Evolutionary conservation across 2,113 vertebrate species (phyloP), one percentile per base, ranked within the genome.

Genomic region (Toxostoma redivivum): DNA sequence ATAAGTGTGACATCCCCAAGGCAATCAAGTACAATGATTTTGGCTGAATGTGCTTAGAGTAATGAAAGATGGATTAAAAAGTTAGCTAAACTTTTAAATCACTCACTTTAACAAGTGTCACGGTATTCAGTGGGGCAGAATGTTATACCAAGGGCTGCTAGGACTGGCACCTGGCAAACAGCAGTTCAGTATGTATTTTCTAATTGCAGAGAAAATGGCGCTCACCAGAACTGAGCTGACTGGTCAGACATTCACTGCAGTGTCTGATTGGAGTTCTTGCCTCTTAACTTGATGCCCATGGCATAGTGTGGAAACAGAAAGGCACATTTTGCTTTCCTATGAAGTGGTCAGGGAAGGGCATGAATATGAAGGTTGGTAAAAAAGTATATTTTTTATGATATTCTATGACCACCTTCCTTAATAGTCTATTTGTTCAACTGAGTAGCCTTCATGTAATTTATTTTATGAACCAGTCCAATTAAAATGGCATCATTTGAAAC

Each of bases 301-400:
- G 22, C 31, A 50, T 3, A 28, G 25, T 27, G 25, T 54, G 50
- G 33, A 71, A 69, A 64, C 15, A 82, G 37, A 70, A 90, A 40
- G 6, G 6, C 20, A 35, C 0, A 0, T 37, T 54, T 82, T 71
- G 1, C 5, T 79, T 87, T 67, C 14, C 1, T 28, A 5, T 31
- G 15, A 12, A 48, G 9, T 12, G 18, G 20, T 31, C 12, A 45
- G 42, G 6, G 5, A 57, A 54, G 25, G 16, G 42, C 4, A 23
- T 35, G 13, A 51, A 37, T 3, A 1, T 12, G 4, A 42, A 42
- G 14, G 40, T 33, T 27, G 47, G 17, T 86, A 54, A 90, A 80
- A 2, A 21, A 23, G 3, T 35, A 6, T n/a, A 19, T 50, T 44
- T 30, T 33, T 50, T 88, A 35, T 51, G 2, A 16, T 51, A 45